Base-by-base conservation (phyloP, 2,113 vertebrate genomes). In the Mormyrus iriodes region DNA sequence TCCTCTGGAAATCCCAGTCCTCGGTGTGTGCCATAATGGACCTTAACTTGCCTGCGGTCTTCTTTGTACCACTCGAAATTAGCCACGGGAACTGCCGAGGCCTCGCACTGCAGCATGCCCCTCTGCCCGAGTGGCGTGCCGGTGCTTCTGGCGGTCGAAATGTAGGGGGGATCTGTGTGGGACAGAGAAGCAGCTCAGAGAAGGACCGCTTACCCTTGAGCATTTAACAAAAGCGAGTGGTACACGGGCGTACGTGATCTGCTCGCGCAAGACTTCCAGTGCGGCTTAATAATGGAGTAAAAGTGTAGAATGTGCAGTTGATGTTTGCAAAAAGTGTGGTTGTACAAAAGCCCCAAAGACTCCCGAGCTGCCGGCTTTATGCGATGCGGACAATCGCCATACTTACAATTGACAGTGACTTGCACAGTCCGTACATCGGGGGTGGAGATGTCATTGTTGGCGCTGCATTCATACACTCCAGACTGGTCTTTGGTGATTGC, bases 41-140 rank as follows among this genome's bases (percentile, higher is more conserved):
- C 46, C 17, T 49, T 8, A 10, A 93, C 92, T 92, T 95, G 96
- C 98, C 98, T 98, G 92, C 97, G 97, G 52, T 99, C 98, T 93
- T 99, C 98, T 93, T 99, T 99, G 95, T 98, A 99, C 98, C 98
- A 99, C 94, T 99, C 97, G 79, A 99, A 99, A 89, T 99, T 97
- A 0, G 98, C 97, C 89, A 95, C 94, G 0, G 98, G 98, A 15
- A 99, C 97, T 0, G 98, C 98, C 0, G 97, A 97, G 0, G 98
- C 98, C 92, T 99, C 97, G 0, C 98, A 99, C 91, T 97, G 97
- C 92, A 99, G 94, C 84, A 97, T 96, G 42, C 98, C 98, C 93
- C 97, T 98, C 92, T 99, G 97, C 87, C 98, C 98, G 1, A 99
- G 95, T 0, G 97, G 95, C 10, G 96, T 98, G 0, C 97, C 97